These are phyloP conservation scores for Lithobates pipiens DNA, from an alignment of 2,797 vertebrate genomes.

Conservation along the genomic window DNA sequence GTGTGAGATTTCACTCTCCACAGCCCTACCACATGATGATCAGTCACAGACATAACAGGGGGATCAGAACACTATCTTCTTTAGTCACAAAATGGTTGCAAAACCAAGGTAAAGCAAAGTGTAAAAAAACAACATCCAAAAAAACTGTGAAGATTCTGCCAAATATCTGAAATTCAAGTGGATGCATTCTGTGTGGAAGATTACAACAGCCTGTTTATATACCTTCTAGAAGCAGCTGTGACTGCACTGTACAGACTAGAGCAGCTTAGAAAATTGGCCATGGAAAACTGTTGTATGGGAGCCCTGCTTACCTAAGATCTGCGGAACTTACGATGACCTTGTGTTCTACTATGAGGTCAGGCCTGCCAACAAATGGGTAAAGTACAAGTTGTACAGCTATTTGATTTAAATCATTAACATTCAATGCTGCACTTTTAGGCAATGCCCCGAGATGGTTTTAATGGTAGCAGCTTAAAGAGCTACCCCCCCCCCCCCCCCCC, in stretches of 20 bases:
- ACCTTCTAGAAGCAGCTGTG: background rate
- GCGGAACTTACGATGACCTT: background rate
- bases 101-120: slow-evolving; percentile 3
- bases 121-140: background rate
- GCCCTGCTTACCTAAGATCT: slow-evolving; percentile 18
- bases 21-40: slow-evolving; percentile 23
- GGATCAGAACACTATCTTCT: slow-evolving; percentile 7
- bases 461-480: slow-evolving; percentile 16
- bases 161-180: background rate
- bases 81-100: background rate
- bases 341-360: background rate
- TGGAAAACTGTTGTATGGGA: background rate
- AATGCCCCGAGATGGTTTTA: slow-evolving; percentile 21
- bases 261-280: background rate
- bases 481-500: too few species aligned
- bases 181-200: background rate
- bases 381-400: background rate
- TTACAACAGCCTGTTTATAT: background rate
- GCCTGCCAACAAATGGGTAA: background rate
- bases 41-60: slow-evolving; percentile 12
- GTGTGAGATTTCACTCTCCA: slow-evolving; percentile 18
- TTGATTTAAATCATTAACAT: background rate
- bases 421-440: background rate
- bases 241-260: background rate
- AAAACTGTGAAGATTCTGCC: background rate